Conservation (phyloP, 2,113 vertebrate genomes). For the Grammomys dolichurus region DNA sequence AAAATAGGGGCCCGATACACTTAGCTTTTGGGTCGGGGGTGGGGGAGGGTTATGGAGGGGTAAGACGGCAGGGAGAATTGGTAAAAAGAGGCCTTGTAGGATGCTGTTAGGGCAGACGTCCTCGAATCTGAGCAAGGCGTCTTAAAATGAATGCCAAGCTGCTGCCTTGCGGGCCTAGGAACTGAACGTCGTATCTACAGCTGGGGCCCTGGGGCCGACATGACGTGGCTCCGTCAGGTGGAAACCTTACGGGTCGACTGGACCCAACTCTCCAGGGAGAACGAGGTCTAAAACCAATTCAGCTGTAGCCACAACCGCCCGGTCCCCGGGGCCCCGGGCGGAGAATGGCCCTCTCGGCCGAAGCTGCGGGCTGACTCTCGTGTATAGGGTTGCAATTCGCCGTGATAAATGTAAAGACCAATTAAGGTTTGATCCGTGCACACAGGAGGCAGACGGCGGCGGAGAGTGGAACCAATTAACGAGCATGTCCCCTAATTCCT, state of each 20-base stretch:
- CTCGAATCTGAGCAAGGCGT: neutral
- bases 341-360: conserved; percentile 4
- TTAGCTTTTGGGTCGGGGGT: neutral
- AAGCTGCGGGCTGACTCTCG: conserved; percentile 36
- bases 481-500: conserved; percentile 80
- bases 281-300: conserved; percentile 47
- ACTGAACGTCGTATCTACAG: neutral
- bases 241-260: neutral
- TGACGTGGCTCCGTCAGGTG: conserved; percentile 70
- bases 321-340: neutral
- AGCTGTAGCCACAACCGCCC: neutral
- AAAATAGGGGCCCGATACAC: neutral
- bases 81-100: neutral
- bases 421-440: conserved; percentile 79
- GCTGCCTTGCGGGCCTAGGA: neutral
- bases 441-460: conserved; percentile 72
- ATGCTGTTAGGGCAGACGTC: neutral
- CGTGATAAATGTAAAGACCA: conserved; percentile 79
- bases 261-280: neutral
- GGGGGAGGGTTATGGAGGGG: neutral
- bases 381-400: conserved; percentile 68
- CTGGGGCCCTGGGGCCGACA: neutral
- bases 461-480: conserved; percentile 79
- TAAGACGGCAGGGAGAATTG: neutral
- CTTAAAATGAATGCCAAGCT: neutral